Evolutionary conservation across 2,113 vertebrate genomes (phyloP).

Genomic region (Anas platyrhynchos): DNA sequence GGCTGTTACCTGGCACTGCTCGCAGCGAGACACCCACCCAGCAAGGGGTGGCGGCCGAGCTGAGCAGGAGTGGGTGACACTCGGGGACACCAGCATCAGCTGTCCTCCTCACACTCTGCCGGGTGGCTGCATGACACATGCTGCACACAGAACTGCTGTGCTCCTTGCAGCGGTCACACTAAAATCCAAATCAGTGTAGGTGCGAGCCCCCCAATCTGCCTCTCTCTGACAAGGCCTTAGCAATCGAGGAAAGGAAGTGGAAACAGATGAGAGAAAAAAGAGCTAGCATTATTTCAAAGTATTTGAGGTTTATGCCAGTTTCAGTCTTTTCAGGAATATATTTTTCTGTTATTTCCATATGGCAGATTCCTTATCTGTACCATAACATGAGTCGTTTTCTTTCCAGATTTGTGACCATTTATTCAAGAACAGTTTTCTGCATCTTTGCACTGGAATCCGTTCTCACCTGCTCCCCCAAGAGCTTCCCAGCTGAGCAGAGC

Average conservation of each 20-base stretch:
- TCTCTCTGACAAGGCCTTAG: background rate
- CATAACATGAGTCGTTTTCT: background rate
- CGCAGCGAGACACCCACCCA: rapidly evolving
- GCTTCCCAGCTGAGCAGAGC: background rate
- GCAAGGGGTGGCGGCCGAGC: too few species aligned
- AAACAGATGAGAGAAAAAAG: background rate
- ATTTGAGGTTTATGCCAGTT: background rate
- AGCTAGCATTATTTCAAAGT: background rate
- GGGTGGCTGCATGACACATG: too few species aligned
- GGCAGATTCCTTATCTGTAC: background rate
- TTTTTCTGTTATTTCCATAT: background rate
- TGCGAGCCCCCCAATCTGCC: background rate
- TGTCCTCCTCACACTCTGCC: too few species aligned
- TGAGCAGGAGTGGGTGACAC: background rate
- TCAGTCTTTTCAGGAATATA: background rate
- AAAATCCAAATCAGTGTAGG: rapidly evolving
- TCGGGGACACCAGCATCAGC: too few species aligned
- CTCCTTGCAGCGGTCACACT: too few species aligned
- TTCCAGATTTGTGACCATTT: background rate
- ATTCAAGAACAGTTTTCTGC: background rate
- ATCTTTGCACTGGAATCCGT: background rate
- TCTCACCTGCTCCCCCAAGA: background rate
- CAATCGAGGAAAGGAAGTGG: rapidly evolving
- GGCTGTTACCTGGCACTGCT: rapidly evolving
- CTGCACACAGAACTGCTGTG: too few species aligned